These are phyloP conservation scores for Willowsia nigromaculata DNA, from an alignment of 2,888 invertebrate species.

Conservation along the genomic window DNA sequence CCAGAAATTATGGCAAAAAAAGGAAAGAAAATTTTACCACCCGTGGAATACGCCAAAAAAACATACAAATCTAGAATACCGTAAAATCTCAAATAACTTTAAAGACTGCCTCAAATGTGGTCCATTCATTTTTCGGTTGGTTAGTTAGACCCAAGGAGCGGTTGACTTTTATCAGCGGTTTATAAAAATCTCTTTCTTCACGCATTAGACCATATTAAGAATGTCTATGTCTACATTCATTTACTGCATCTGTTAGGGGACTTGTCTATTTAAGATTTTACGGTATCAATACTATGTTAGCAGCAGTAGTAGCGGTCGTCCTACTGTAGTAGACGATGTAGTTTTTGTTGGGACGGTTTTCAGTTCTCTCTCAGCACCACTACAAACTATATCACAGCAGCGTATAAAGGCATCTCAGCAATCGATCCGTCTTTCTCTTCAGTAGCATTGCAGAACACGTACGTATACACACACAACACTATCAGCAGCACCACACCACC, in stretches of 20 bases:
- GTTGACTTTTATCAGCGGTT: too few relatives aligned
- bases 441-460: not conserved
- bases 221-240: too few relatives aligned
- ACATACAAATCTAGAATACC: not conserved
- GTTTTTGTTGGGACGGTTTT: too few relatives aligned
- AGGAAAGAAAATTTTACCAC: not conserved
- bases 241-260: too few relatives aligned
- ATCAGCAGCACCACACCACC: not conserved
- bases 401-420: slow-evolving; percentile 52
- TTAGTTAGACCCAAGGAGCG: too few relatives aligned
- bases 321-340: not conserved
- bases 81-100: too few relatives aligned
- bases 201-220: too few relatives aligned
- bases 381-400: not conserved
- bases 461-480: not conserved
- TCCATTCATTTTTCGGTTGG: too few relatives aligned
- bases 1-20: not conserved
- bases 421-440: slow-evolving; percentile 63
- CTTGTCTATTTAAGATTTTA: too few relatives aligned
- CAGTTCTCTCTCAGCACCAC: not conserved
- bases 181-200: too few relatives aligned
- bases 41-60: not conserved
- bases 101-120: too few relatives aligned
- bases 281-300: too few relatives aligned
- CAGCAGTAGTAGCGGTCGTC: not conserved